Evolutionary conservation across 2,888 invertebrate species (phyloP).

Genomic region (Brachylomia viminalis): DNA sequence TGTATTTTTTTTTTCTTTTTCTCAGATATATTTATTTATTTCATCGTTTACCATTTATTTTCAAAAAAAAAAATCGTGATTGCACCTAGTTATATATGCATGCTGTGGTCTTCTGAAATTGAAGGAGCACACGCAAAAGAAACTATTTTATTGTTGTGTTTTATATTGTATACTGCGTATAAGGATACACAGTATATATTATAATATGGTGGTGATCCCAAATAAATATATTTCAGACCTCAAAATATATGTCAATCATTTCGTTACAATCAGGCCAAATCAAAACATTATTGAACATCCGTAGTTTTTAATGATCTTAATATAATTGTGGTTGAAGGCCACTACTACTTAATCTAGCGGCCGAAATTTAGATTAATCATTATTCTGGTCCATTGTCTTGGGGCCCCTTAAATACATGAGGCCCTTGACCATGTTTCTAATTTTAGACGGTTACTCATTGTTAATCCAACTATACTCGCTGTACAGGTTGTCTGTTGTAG

Average conservation of each 20-base stretch:
- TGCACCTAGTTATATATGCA: no score
- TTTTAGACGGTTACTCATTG: slow-evolving; percentile 32
- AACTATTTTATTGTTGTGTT: no score
- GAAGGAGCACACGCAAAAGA: no score
- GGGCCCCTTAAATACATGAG: not conserved
- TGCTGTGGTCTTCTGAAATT: no score
- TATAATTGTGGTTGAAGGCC: slow-evolving; percentile 8
- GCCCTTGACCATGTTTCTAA: slow-evolving; percentile 41
- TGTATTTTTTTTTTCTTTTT: no score
- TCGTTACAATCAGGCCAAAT: not conserved
- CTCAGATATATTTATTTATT: no score
- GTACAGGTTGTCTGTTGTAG: no score
- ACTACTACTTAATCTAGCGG: not conserved
- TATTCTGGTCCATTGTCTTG: slow-evolving; percentile 32
- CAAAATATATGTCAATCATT: not conserved
- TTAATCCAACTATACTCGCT: slow-evolving; percentile 1
- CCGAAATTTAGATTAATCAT: slow-evolving; percentile 18
- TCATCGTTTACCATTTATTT: no score
- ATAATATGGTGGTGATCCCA: no score
- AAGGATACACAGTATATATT: no score
- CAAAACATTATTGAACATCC: not conserved
- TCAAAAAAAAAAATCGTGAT: no score
- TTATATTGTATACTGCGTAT: no score
- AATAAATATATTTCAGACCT: not conserved
- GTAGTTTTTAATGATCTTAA: slow-evolving; percentile 3